Base-by-base conservation (phyloP, 2,797 vertebrate genomes). In the Alauda arvensis region DNA sequence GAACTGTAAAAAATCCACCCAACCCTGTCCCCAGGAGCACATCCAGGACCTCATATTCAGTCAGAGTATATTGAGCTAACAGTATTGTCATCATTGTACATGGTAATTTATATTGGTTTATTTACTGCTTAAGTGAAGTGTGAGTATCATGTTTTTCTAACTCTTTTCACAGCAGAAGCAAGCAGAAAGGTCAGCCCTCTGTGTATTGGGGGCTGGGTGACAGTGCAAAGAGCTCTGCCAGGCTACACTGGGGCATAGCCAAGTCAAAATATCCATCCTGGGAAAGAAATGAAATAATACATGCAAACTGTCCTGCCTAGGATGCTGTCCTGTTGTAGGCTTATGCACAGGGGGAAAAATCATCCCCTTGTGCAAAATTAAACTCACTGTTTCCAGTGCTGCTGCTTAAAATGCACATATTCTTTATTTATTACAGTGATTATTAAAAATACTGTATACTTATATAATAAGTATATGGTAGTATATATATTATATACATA, bases 1-100 rank as follows among this genome's bases (percentile, higher is more conserved):
- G 13, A 78, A 52, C 42, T 66, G 21, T 18, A 15, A 53, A 84
- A 85, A 2, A 70, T 18, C 8, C 4, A 8, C 45, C 4, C 45
- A 68, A 18, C 33, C 18, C 5, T 0, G 0, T 62, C 12, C 29
- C 25, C 6, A 53, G 56, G 9, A 81, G 42, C 18, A 15, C 4
- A 37, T 9, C 31, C 23, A 34, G 57, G 21, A n/a, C 8, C 13
- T 39, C 31, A 56, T 83, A 74, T 76, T 81, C 25, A 20, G 12
- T 33, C 66, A 12, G 8, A 11, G 14, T 28, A 28, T n/a, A 26
- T 4, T 46, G 40, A 77, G 21, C 19, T 39, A 49, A 24, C 4
- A 6, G 9, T 57, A 3, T 6, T 62, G 26, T 7, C 34, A 31
- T 20, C 6, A 29, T 1, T 45, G 25, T 10, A 37, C 29, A 15